A percentile compares a stretch with the other conserved stretches of the same genome.
Evolutionary conservation across 2,113 vertebrate species (phyloP).

Genomic region (Mionectes macconnelli): DNA sequence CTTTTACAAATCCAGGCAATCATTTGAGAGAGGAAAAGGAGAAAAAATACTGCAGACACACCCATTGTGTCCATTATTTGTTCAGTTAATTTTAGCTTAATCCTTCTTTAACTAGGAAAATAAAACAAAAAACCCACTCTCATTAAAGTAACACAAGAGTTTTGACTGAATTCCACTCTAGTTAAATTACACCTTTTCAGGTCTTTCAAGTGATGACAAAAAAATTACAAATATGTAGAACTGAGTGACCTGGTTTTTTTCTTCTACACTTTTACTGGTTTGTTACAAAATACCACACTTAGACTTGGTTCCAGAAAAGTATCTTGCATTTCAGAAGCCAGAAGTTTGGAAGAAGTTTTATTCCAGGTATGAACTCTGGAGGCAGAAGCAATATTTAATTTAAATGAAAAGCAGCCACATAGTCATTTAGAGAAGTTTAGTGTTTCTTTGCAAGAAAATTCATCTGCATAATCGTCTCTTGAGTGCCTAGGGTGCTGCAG

Average conservation of each 20-base stretch:
- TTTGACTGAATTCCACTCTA: neutral
- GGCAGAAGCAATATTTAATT: neutral
- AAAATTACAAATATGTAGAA: neutral
- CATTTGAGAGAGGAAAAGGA: neutral
- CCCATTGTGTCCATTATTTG: neutral
- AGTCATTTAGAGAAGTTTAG: neutral
- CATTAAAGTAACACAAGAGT: neutral
- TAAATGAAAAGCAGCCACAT: neutral
- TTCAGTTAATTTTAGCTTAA: neutral
- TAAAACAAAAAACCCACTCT: neutral
- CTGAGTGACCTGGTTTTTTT: neutral
- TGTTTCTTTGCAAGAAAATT: neutral
- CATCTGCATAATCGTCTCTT: neutral
- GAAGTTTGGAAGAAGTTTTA: neutral
- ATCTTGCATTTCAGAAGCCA: neutral
- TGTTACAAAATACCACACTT: neutral
- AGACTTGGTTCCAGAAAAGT: neutral
- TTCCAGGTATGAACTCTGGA: neutral
- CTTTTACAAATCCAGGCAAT: neutral
- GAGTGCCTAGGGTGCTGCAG: neutral
- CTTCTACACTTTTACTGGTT: neutral
- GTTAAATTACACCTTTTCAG: neutral
- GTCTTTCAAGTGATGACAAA: neutral
- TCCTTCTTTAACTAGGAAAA: neutral
- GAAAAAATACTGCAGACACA: neutral